Base-by-base conservation (phyloP, 92 coral and sea anemone species). In the Montipora capitata region DNA sequence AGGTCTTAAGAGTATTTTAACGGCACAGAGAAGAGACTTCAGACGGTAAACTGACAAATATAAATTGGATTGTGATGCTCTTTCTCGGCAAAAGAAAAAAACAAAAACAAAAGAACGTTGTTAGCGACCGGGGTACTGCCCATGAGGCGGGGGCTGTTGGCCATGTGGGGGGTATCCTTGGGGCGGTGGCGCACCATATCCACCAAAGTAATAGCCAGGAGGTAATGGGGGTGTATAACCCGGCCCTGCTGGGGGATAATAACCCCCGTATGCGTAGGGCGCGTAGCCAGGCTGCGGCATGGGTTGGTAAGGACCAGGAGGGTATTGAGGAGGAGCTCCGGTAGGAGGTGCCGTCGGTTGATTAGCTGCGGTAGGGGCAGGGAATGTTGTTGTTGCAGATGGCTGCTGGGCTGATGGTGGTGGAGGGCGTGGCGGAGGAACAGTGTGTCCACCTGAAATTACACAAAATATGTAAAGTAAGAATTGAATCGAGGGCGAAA, bases 281-380 rank as follows among this genome's bases (percentile, higher is more conserved):
- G 84, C 88, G 84, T 96, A 96, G 8, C 98, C 99, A 2, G 98
- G 98, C 58, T 95, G 88, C 13, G 98, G 95, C 98, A 98, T 92
- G 20, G 98, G 98, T 42, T 95, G 98, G 84, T 91, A 95, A 58
- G 89, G 90, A 10, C 82, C 83, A 66, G 74, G 38, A 17, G 96
- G 83, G 81, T 83, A 85, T 45, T 92, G 96, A 45, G 89, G 92
- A 65, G 91, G 92, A 14, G 84, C 83, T 12, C 94, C 88, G 73
- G 91, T 40, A 14, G 85, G 84, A 40, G 96, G 83, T 45, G 88
- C 85, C 63, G 45, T 80, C 51, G 90, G 77, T 61, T 78, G 74
- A 20, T 86, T 52, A 18, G 52, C 69, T 43, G 94, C 67, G 40
- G 92, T 43, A 10, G 94, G 89, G 40, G 79, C 81, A n/a, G 89